phyloP scores from a whole-genome alignment of 2,888 invertebrate species.

The Drosophila borborema region DNA sequence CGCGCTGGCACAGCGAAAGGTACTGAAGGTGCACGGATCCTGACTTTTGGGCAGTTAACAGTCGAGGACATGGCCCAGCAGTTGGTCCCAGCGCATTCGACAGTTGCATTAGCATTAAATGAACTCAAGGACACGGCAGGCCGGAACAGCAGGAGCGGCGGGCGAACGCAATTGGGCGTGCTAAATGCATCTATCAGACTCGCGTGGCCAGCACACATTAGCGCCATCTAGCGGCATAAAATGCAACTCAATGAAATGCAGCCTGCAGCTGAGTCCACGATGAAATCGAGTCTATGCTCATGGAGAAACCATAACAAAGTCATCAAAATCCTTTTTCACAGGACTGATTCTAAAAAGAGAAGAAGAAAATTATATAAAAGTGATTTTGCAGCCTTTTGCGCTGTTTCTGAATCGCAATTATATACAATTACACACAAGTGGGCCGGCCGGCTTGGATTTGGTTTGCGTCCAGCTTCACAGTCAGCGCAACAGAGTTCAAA shows the following conservation, averaged over 20 bases:
- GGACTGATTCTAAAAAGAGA: not conserved
- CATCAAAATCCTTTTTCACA: not conserved
- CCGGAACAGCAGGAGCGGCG: constrained; percentile 1
- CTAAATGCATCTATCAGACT: constrained; percentile 8
- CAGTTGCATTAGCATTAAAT: constrained; percentile 59
- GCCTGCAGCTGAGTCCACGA: not conserved
- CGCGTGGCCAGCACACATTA: constrained; percentile 37
- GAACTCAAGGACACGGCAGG: constrained; percentile 38
- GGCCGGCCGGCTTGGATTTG: not conserved
- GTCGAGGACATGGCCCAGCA: constrained; percentile 68
- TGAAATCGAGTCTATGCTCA: not conserved
- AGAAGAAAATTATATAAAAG: not conserved
- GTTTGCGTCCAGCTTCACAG: not conserved
- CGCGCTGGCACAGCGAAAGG: constrained; percentile 49
- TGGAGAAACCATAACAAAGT: not conserved
- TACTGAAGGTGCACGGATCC: constrained; percentile 37
- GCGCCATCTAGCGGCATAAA: constrained; percentile 42
- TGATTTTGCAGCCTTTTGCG: not conserved
- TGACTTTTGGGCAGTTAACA: constrained; percentile 47
- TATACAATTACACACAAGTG: constrained; percentile 38
- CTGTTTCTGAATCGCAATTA: constrained; percentile 17
- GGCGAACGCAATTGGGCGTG: constrained; percentile 22
- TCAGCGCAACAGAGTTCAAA: constrained; percentile 2
- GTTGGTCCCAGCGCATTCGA: constrained; percentile 48
- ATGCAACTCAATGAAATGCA: not conserved